Base-by-base conservation (phyloP, 2,113 vertebrate genomes). In the Amia ocellicauda region DNA sequence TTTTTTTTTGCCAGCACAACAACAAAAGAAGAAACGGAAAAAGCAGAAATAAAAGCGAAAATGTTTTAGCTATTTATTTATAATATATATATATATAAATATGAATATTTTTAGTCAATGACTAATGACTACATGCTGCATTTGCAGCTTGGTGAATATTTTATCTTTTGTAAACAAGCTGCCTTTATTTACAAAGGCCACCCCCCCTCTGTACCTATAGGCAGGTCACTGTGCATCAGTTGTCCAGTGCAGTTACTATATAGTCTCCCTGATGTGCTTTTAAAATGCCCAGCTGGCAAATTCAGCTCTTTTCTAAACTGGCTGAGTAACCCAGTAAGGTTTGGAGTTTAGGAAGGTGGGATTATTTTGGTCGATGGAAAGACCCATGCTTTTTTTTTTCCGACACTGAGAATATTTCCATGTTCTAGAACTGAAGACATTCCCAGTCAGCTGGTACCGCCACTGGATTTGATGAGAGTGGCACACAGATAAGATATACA, bases 91-190 rank as follows among this genome's bases (percentile, higher is more conserved):
- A 91, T 93, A 80, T 86, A 63, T 53, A 63, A 28, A 89, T 86
- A 91, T 90, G 91, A 90, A 91, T 93, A 90, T 90, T 93, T 91
- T 95, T 96, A 96, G 95, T 99, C 95, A 91, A 89, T 97, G 95
- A 98, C 94, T 96, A 97, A 96, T 93, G 84, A 91, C 91, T 92
- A 91, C 80, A 87, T 89, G 94, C 96, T 97, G 95, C 91, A 90
- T 94, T 90, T 89, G 92, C 94, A 97, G 94, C 94, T 93, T 90
- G 87, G 90, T 86, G 74, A 86, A 89, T 90, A 91, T 69, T 85
- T 88, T 13, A 52, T 52, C 49, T 88, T 92, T 94, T 92, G 90
- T 93, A 92, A 91, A 86, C 81, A 87, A 91, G 84, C 86, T 90
- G 94, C 95, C 93, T 97, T 97, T 94, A 89, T 97, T 95, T 90